Conservation (phyloP, 1,140 invertebrate genomes). For the Saccostrea cuccullata region DNA sequence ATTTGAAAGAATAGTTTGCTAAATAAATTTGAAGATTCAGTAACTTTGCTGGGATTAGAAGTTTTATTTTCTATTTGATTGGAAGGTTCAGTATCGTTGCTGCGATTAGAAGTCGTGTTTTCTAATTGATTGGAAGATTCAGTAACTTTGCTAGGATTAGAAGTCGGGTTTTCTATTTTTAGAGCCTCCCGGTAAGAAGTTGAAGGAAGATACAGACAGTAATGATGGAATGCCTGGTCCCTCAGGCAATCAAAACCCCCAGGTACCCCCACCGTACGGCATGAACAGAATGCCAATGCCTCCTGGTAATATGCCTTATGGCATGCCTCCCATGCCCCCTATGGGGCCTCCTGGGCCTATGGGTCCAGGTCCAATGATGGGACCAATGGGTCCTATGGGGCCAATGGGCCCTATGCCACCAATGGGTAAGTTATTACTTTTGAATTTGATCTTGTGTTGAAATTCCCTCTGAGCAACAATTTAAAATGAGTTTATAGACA, state of each 20-base stretch:
- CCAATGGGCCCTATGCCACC: constrained; percentile 81
- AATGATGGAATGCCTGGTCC: constrained; percentile 57
- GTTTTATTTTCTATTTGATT: too few relatives aligned
- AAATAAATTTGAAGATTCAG: too few relatives aligned
- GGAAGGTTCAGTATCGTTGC: too few relatives aligned
- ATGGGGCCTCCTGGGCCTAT: constrained; percentile 65
- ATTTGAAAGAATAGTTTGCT: too few relatives aligned
- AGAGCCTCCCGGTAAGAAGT: constrained; percentile 53
- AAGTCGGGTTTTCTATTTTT: not conserved
- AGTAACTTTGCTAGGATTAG: too few relatives aligned
- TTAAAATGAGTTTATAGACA: too few relatives aligned
- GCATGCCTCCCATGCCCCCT: constrained; percentile 62
- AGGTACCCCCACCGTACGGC: constrained; percentile 33
- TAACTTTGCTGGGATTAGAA: too few relatives aligned
- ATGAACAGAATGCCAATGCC: constrained; percentile 57
- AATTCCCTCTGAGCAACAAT: too few relatives aligned
- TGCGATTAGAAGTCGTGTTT: not conserved
- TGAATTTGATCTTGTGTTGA: not conserved
- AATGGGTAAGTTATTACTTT: constrained; percentile 62
- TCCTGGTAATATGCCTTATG: constrained; percentile 60
- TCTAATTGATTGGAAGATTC: not conserved
- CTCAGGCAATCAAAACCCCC: not conserved
- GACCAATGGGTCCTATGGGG: constrained; percentile 74
- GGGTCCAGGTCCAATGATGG: constrained; percentile 66
- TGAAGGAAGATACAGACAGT: constrained; percentile 71